Evolutionary conservation across 2,888 invertebrate species (phyloP).

Genomic region (Athalia rosae): DNA sequence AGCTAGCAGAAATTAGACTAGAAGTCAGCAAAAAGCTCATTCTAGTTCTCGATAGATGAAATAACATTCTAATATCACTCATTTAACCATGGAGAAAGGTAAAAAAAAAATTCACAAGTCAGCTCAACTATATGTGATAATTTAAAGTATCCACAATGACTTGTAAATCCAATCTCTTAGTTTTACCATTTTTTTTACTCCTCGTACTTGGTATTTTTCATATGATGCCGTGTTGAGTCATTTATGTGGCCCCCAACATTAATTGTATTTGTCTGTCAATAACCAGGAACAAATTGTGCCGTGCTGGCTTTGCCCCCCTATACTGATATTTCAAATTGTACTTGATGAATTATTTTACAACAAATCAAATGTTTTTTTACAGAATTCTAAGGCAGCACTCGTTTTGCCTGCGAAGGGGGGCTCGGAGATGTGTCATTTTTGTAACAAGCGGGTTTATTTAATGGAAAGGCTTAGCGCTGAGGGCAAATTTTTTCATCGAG

Average conservation of each 20-base stretch:
- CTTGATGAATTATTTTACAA: conserved; percentile 43
- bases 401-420: conserved; percentile 80
- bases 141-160: not conserved
- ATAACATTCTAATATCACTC: conserved; percentile 11
- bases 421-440: conserved; percentile 90
- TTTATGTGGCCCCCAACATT: conserved; percentile 18
- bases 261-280: conserved; percentile 33
- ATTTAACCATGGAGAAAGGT: conserved; percentile 12
- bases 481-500: conserved; percentile 92
- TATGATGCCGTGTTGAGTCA: conserved; percentile 19
- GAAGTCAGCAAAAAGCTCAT: conserved; percentile 33
- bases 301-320: conserved; percentile 48
- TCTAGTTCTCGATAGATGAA: conserved; percentile 22
- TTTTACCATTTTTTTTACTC: conserved; percentile 7
- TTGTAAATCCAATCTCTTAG: conserved; percentile 1
- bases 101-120: not conserved
- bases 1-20: conserved; percentile 10
- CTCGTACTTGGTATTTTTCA: conserved; percentile 28
- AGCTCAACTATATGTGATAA: conserved; percentile 14
- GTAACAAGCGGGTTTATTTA: conserved; percentile 93
- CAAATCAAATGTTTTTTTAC: conserved; percentile 52
- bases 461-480: conserved; percentile 94
- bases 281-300: conserved; percentile 44
- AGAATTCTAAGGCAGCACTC: conserved; percentile 79
- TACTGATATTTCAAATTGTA: conserved; percentile 35